Percentiles rank a stretch among this genome's conserved stretches.
Conservation (phyloP, 2,888 invertebrate genomes). For the Copidosoma aretas region DNA sequence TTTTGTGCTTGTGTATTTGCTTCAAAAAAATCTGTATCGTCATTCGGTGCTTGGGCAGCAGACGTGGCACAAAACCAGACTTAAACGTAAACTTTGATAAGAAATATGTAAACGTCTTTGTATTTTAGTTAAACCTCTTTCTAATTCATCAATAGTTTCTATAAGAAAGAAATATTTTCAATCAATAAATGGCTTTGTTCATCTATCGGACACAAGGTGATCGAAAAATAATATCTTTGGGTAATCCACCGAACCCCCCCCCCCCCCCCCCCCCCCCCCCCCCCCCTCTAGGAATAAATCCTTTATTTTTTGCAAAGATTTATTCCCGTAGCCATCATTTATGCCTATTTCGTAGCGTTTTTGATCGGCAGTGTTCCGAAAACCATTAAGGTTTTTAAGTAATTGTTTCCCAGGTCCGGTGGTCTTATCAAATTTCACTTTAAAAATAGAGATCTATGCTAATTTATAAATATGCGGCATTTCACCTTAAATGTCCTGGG, state of each 20-base stretch:
- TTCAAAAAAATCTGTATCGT: slow-evolving; percentile 11
- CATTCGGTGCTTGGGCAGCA: slow-evolving; percentile 15
- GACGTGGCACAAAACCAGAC: slow-evolving; percentile 21
- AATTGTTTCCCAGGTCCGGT: slow-evolving; percentile 38
- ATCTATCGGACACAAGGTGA: background rate
- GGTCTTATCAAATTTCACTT: slow-evolving; percentile 16
- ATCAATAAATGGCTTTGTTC: background rate
- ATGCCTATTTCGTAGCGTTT: slow-evolving; percentile 28
- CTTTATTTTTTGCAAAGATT: background rate
- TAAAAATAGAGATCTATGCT: slow-evolving; percentile 18
- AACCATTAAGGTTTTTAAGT: slow-evolving; percentile 37
- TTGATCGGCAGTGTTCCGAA: slow-evolving; percentile 32
- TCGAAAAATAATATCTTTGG: background rate
- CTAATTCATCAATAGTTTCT: background rate
- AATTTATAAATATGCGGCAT: too few species aligned
- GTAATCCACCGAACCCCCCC: too few species aligned
- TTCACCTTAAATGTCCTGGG: too few species aligned
- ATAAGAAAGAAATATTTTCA: background rate
- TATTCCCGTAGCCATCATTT: background rate
- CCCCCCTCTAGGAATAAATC: too few species aligned
- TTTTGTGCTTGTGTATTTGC: background rate
- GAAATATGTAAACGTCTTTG: slow-evolving; percentile 24
- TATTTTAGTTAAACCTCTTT: slow-evolving; percentile 33
- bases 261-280: too few species aligned
- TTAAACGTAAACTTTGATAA: slow-evolving; percentile 17